Evolutionary conservation across 2,888 invertebrate species (phyloP), one percentile per base, ranked within the genome.

Genomic region (Poecilus cupreus): DNA sequence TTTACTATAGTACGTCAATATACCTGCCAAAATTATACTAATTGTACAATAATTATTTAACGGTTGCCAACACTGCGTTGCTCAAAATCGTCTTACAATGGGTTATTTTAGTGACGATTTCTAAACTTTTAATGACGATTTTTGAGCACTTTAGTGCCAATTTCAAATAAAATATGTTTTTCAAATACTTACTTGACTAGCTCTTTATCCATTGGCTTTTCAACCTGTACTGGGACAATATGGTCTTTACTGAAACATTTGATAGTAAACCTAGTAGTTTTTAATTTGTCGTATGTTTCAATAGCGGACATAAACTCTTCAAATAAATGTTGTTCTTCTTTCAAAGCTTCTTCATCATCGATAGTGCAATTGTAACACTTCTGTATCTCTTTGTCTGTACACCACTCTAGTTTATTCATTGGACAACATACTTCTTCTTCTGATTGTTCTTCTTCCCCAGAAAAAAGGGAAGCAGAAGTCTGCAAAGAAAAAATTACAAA

Each of bases 291-390:
- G 2, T 64, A 64, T 22, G 22, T 11, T 0, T 78, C 24, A 4
- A 78, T n/a, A 8, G 18, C 10, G 6, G 22, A 16, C 68, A 78
- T 78, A n/a, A 78, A 78, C 10, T 78, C 18, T 6, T 68, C 49
- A 5, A 78, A 78, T 16, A 22, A 43, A 0, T 5, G 3, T 13
- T 78, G n/a, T 22, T 78, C 78, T 39, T 39, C n/a, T 8, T 46
- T 11, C 0, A 68, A 16, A 16, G 49, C 43, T 0, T 16, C 8
- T 39, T 10, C n/a, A 4, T 78, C 78, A 5, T 78, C 22, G 11
- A 5, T 10, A 16, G 22, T 32, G n/a, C 78, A 78, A 0, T 54
- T n/a, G n/a, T 57, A 68, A 57, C 76, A 57, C 0, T 32, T 18
- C 18, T 18, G n/a, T 43, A 22, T 43, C 51, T 75, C 16, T 37